These are phyloP conservation scores for Lycorma delicatula DNA, from an alignment of 1,140 invertebrate species.

Conservation along the genomic window DNA sequence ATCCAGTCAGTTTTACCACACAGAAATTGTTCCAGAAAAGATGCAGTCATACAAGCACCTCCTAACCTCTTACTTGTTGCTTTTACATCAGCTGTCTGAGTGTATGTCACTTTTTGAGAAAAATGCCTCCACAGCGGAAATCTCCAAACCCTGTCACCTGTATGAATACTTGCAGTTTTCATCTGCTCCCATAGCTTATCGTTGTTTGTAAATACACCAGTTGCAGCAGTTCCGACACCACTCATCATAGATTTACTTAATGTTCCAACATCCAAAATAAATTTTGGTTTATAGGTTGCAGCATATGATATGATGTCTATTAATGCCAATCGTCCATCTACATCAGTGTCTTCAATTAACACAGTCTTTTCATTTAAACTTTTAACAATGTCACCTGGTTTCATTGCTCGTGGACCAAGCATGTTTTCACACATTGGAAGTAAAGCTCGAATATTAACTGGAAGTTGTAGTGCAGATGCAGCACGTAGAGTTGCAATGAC, in stretches of 20 bases:
- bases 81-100: background rate
- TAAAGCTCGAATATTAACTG: slow-evolving; percentile 46
- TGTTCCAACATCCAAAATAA: slow-evolving; percentile 54
- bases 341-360: slow-evolving; percentile 56
- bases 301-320: slow-evolving; percentile 56
- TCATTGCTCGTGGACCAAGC: slow-evolving; percentile 49
- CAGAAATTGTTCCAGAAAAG: slow-evolving; percentile 50
- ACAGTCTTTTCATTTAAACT: slow-evolving; percentile 57
- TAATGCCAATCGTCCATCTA: slow-evolving; percentile 52
- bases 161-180: slow-evolving; percentile 42
- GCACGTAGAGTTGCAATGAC: slow-evolving; percentile 45
- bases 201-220: slow-evolving; percentile 49
- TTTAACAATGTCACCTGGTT: slow-evolving; percentile 54
- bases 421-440: slow-evolving; percentile 57
- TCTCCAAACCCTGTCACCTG: slow-evolving; percentile 56
- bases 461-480: slow-evolving; percentile 43
- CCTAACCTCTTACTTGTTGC: slow-evolving; percentile 25
- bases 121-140: slow-evolving; percentile 52
- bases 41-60: slow-evolving; percentile 44
- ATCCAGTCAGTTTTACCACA: slow-evolving; percentile 41
- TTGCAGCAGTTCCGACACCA: slow-evolving; percentile 44
- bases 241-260: slow-evolving; percentile 49
- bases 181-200: slow-evolving; percentile 43
- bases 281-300: slow-evolving; percentile 47
- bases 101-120: slow-evolving; percentile 23